Conservation (phyloP, 2,113 vertebrate species). For the Glaucomys volans region DNA sequence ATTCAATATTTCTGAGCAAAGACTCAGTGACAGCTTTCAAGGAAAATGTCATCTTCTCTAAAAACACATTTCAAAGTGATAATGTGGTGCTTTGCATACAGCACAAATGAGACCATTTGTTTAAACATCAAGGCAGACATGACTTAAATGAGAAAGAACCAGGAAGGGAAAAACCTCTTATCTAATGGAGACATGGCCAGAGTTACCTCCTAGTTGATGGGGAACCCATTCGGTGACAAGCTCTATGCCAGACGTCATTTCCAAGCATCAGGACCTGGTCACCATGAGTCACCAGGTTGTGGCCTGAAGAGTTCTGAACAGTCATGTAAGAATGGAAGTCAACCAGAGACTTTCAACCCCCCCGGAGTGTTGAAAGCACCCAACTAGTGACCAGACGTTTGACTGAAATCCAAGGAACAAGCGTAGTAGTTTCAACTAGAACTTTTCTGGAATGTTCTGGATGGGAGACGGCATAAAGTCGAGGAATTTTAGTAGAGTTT, state of each 20-base stretch:
- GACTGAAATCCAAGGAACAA: background rate
- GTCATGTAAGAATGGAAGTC: background rate
- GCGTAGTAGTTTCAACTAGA: background rate
- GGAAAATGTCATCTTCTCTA: conserved; percentile 6
- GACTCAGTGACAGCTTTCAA: background rate
- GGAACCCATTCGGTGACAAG: no score
- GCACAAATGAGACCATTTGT: background rate
- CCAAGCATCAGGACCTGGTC: no score
- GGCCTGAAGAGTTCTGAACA: background rate
- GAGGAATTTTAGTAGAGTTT: background rate
- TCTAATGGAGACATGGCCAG: background rate
- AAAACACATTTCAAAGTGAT: conserved; percentile 20
- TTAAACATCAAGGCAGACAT: background rate
- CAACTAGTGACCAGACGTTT: background rate
- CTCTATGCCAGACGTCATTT: background rate
- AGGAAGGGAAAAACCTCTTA: background rate
- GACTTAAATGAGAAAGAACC: background rate
- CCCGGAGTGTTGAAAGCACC: background rate
- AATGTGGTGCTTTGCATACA: no score
- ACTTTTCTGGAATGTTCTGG: conserved; percentile 31
- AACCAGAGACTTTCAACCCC: background rate
- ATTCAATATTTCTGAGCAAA: conserved; percentile 18
- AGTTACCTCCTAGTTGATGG: background rate
- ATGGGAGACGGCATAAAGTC: background rate
- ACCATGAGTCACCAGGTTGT: background rate